phyloP scores from a whole-genome alignment of 2,797 vertebrate species.

The Xiphophorus birchmanni region DNA sequence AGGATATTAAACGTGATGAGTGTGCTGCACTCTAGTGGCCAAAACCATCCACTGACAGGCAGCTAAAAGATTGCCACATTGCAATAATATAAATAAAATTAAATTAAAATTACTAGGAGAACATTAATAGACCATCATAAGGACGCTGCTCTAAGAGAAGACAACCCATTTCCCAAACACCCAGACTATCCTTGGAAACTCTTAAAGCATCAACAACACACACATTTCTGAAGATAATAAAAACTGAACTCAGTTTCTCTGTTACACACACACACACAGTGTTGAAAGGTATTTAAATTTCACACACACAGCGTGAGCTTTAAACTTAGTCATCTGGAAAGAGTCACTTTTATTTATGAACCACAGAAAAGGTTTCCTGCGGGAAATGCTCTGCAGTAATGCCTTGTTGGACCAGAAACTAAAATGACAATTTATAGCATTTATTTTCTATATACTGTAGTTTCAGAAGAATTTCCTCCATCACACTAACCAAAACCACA shows the following conservation, averaged over 20 bases:
- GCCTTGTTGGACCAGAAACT: neutral
- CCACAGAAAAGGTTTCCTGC: neutral
- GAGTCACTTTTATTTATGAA: neutral
- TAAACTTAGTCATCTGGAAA: neutral
- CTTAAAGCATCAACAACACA: neutral
- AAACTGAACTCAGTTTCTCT: neutral
- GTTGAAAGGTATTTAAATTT: neutral
- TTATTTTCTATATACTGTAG: neutral
- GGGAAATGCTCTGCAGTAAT: neutral
- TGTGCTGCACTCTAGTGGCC: constrained; percentile 75
- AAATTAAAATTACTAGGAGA: neutral
- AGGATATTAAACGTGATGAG: constrained; percentile 6
- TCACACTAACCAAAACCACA: neutral
- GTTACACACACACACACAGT: neutral
- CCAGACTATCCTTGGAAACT: neutral
- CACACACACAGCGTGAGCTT: neutral
- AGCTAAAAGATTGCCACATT: neutral
- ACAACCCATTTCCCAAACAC: neutral
- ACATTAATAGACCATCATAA: neutral
- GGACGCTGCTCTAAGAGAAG: neutral
- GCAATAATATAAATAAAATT: neutral
- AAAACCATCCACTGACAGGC: constrained; percentile 22
- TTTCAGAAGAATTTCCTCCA: neutral
- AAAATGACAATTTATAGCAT: neutral
- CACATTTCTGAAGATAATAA: neutral